Percentiles rank a stretch among this genome's conserved stretches.
phyloP scores from a whole-genome alignment of 1,140 invertebrate genomes.

The Drosophila virilis region DNA sequence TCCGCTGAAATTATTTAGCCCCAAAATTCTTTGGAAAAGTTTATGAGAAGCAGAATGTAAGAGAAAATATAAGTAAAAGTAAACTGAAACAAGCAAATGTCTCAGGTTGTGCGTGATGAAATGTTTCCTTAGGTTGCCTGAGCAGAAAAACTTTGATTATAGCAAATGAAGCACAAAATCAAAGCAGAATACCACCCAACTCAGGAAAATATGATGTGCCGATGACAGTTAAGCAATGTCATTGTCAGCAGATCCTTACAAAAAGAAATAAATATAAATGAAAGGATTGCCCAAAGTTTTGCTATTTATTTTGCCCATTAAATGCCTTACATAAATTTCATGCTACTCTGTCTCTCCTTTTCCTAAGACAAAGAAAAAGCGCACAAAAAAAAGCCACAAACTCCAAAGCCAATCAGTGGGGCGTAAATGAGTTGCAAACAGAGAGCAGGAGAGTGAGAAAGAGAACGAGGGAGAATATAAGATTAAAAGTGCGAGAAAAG shows the following conservation, averaged over 20 bases:
- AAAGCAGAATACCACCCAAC: constrained; percentile 54
- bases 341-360: constrained; percentile 3
- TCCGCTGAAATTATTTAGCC: constrained; percentile 68
- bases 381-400: constrained; percentile 30
- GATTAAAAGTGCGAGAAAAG: background rate
- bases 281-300: constrained; percentile 66
- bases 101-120: constrained; percentile 40
- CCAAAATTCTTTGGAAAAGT: constrained; percentile 65
- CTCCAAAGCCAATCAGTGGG: constrained; percentile 54
- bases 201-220: constrained; percentile 65
- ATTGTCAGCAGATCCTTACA: constrained; percentile 44
- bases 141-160: constrained; percentile 71
- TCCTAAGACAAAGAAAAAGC: constrained; percentile 7
- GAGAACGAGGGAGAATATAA: background rate
- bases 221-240: constrained; percentile 53
- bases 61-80: constrained; percentile 25
- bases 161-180: constrained; percentile 79
- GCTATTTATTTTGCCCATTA: constrained; percentile 67
- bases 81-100: constrained; percentile 63
- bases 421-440: constrained; percentile 29
- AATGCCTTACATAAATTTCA: constrained; percentile 49
- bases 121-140: constrained; percentile 32
- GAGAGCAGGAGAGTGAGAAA: background rate
- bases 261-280: background rate
- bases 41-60: constrained; percentile 33